Conservation (phyloP, 2,113 vertebrate genomes). For the Passer montanus region DNA sequence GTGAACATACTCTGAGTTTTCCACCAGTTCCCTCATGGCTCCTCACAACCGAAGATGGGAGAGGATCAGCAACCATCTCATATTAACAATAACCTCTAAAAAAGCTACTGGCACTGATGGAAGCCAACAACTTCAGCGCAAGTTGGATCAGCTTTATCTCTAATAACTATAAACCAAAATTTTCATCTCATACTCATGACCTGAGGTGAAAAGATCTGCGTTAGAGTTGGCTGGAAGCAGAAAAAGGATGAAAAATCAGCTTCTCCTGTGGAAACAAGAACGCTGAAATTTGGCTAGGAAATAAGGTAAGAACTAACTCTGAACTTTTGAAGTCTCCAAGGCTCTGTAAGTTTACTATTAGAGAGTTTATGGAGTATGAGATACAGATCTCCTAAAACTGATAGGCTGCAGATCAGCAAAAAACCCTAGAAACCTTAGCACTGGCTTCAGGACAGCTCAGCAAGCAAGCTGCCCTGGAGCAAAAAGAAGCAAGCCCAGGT, state of each 20-base stretch:
- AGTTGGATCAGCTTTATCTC: background rate
- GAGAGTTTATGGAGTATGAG: constrained; percentile 7
- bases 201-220: background rate
- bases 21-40: background rate
- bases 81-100: background rate
- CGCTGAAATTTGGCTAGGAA: constrained; percentile 13
- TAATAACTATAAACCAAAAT: background rate
- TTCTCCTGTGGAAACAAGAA: constrained; percentile 13
- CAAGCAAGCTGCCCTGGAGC: background rate
- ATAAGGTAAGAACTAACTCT: constrained; percentile 12
- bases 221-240: background rate
- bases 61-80: background rate
- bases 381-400: constrained; percentile 9
- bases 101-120: background rate
- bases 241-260: constrained; percentile 6
- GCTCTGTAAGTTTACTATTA: constrained; percentile 10
- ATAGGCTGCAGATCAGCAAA: constrained; percentile 3
- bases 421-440: background rate
- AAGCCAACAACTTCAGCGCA: background rate
- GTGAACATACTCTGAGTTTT: background rate
- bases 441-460: constrained; percentile 3
- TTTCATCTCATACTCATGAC: background rate
- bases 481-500: background rate
- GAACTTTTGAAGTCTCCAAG: constrained; percentile 40
- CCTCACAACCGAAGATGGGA: background rate